Percentiles rank a stretch among this genome's conserved stretches.
These are phyloP conservation scores for Lysandra coridon DNA, from an alignment of 2,888 invertebrate species.

Conservation along the genomic window DNA sequence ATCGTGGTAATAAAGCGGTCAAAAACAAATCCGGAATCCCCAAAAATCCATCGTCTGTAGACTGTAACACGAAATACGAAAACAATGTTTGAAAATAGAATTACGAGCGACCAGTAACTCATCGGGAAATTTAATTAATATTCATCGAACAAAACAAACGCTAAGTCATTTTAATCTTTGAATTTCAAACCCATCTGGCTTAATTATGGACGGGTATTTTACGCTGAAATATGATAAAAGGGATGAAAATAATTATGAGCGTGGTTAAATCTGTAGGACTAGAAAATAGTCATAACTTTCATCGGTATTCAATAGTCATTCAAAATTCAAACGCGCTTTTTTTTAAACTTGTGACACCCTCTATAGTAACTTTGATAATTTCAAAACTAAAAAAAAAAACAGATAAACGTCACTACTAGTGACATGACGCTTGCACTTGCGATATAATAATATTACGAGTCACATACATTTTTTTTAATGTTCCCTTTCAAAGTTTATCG, in stretches of 20 bases:
- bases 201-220: slow-evolving; percentile 7
- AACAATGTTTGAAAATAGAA: slow-evolving; percentile 56
- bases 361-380: too few relatives aligned
- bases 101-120: slow-evolving; percentile 44
- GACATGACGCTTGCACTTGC: too few relatives aligned
- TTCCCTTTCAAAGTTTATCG: too few relatives aligned
- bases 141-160: slow-evolving; percentile 29
- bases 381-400: too few relatives aligned
- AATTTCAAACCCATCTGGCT: slow-evolving; percentile 24
- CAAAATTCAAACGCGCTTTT: background rate
- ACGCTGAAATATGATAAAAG: slow-evolving; percentile 6
- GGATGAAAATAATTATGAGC: background rate
- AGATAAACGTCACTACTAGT: too few relatives aligned
- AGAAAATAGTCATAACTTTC: background rate
- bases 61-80: slow-evolving; percentile 54
- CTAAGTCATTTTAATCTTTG: slow-evolving; percentile 35
- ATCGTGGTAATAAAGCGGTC: slow-evolving; percentile 32
- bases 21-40: slow-evolving; percentile 50
- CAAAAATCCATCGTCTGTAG: slow-evolving; percentile 51
- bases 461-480: too few relatives aligned
- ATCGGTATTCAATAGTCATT: too few relatives aligned
- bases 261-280: background rate
- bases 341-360: too few relatives aligned
- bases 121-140: slow-evolving; percentile 21
- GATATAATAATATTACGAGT: too few relatives aligned